These are phyloP conservation scores for Colostygia pectinataria DNA, from an alignment of 2,888 invertebrate species.

Conservation along the genomic window DNA sequence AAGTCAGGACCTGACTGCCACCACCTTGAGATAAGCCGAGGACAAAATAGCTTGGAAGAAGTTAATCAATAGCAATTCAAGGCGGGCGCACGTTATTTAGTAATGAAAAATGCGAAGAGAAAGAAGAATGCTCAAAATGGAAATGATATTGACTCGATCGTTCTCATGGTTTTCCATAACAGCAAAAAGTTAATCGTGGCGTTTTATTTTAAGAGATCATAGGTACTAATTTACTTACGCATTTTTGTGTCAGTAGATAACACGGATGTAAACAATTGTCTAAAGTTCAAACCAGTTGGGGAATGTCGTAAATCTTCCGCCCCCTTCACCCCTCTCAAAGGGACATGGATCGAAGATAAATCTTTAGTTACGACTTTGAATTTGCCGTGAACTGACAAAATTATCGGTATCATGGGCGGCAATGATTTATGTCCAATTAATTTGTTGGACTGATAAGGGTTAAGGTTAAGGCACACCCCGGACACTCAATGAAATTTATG, in stretches of 20 bases:
- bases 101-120: no score
- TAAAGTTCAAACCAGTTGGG: conserved; percentile 28
- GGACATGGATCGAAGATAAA: conserved; percentile 29
- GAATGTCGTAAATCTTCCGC: conserved; percentile 30
- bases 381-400: conserved; percentile 35
- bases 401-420: conserved; percentile 28
- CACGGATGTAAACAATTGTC: conserved; percentile 29
- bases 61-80: no score
- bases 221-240: neutral
- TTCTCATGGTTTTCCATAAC: no score
- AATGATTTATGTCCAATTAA: conserved; percentile 35
- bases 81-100: no score
- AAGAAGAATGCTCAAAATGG: no score
- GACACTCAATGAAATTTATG: no score
- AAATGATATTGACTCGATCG: no score
- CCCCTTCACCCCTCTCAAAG: conserved; percentile 1
- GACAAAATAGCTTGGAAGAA: no score
- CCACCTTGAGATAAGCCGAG: no score
- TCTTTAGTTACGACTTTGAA: conserved; percentile 32
- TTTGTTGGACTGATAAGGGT: conserved; percentile 25
- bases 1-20: no score
- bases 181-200: no score
- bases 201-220: no score
- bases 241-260: conserved; percentile 20
- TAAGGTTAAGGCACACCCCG: conserved; percentile 13